Evolutionary conservation across 2,797 vertebrate genomes (phyloP), one percentile per base, ranked within the genome.

Genomic region (Coregonus ussuriensis): DNA sequence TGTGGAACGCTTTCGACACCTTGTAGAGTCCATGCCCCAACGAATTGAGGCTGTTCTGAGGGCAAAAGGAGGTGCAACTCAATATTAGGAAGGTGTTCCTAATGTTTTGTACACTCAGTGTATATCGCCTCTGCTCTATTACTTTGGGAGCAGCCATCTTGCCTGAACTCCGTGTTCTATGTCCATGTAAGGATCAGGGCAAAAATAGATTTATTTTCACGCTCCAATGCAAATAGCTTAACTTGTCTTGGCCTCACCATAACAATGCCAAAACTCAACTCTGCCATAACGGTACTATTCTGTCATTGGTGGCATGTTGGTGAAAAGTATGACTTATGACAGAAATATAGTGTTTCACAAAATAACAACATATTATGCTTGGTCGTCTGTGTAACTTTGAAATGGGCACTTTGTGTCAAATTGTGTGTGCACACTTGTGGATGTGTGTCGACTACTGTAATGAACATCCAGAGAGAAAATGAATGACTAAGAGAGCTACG

Each of bases 221-320:
- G 80, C 81, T 71, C 47, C 59, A 83, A 88, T 87, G 85, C 88
- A 87, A 89, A 88, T 79, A 81, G 81, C 87, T 86, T 86, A 88
- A 88, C 41, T 47, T 47, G 41, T 47, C 86, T 87, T 9, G 75
- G 79, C 87, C 81, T 85, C 84, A 83, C 83, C 83, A 75, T 83
- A 33, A 88, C 85, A 90, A 88, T 85, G 75, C 83, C 54, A 4
- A 21, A 81, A 79, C 76, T 78, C 70, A 37, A 2, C 51, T 15
- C 70, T 31, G 70, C 11, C 21, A 14, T 15, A 3, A 4, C n/a
- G 76, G 76, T 4, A 76, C 84, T 59, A 75, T 88, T 91, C 87
- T 86, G 83, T 83, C 86, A 86, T 85, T 80, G 78, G 76, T 69
- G 77, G 81, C 74, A 52, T 85, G 82, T 79, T 84, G 87, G 88